These are phyloP conservation scores for Fringilla coelebs DNA, from an alignment of 2,797 vertebrate species.

Conservation along the genomic window DNA sequence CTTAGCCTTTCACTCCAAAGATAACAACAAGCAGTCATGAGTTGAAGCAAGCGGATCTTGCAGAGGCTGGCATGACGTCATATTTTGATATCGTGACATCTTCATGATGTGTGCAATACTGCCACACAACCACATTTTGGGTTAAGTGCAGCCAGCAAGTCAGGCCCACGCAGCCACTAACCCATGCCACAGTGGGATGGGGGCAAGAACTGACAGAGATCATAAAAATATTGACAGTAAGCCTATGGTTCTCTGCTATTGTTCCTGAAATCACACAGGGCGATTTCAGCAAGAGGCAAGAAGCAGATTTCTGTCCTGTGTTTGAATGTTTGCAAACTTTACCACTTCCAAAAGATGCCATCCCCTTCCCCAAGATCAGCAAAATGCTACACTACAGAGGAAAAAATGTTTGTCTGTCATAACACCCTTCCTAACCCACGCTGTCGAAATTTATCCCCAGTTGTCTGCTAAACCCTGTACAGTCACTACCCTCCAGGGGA, in stretches of 20 bases:
- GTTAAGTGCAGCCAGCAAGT: not conserved
- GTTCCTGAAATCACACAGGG: not conserved
- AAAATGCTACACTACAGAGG: not conserved
- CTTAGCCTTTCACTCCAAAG: not conserved
- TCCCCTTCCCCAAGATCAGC: not conserved
- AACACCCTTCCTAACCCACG: not conserved
- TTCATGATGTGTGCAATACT: not conserved
- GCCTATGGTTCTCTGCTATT: not conserved
- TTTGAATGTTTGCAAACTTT: not conserved
- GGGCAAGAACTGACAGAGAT: not conserved
- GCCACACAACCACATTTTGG: not conserved
- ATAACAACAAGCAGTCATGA: not conserved
- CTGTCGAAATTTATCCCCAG: fast-evolving
- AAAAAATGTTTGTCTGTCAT: not conserved
- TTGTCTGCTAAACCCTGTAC: not conserved
- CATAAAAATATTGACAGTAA: not conserved
- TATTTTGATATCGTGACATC: not conserved
- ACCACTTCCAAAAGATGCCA: not conserved
- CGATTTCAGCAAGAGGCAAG: not conserved
- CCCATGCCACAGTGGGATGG: not conserved
- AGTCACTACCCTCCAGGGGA: not conserved
- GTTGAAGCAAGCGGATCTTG: not conserved
- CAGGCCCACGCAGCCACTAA: not conserved
- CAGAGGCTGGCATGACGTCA: not conserved
- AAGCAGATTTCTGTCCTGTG: not conserved